phyloP scores from a whole-genome alignment of 1,140 invertebrate genomes.

The Lepidurus packardi region DNA sequence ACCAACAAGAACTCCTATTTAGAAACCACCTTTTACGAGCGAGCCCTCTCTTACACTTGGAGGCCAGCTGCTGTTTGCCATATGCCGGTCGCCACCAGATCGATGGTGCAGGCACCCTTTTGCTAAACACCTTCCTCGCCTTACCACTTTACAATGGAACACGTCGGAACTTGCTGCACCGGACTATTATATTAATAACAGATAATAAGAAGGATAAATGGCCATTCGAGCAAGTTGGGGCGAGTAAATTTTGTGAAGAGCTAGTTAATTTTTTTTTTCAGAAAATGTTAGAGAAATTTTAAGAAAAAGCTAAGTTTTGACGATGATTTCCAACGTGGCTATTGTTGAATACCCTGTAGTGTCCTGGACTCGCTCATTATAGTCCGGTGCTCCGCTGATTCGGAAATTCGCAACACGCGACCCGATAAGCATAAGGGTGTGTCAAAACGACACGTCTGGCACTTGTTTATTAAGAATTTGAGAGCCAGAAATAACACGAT shows the following conservation, averaged over 20 bases:
- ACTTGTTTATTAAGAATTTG: no score
- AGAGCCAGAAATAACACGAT: no score
- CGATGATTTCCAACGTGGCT: no score
- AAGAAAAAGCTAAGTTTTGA: no score
- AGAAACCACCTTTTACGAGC: not conserved
- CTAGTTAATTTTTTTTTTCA: not conserved
- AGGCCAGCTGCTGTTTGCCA: slow-evolving; percentile 2
- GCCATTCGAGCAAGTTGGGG: not conserved
- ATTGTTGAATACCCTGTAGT: no score
- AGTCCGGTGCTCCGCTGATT: no score
- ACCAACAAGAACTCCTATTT: not conserved
- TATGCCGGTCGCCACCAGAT: slow-evolving; percentile 2
- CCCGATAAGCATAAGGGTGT: no score
- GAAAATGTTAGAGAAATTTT: no score
- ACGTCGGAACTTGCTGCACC: not conserved
- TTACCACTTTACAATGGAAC: not conserved
- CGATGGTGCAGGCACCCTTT: not conserved
- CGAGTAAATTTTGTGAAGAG: not conserved
- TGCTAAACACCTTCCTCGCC: no score
- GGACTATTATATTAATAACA: not conserved
- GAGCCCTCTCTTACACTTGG: not conserved
- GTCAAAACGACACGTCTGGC: no score
- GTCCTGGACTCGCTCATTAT: no score
- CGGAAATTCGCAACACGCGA: no score
- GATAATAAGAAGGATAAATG: not conserved